These are phyloP conservation scores for Coleophora flavipennella DNA, from an alignment of 2,888 invertebrate genomes.

Conservation along the genomic window DNA sequence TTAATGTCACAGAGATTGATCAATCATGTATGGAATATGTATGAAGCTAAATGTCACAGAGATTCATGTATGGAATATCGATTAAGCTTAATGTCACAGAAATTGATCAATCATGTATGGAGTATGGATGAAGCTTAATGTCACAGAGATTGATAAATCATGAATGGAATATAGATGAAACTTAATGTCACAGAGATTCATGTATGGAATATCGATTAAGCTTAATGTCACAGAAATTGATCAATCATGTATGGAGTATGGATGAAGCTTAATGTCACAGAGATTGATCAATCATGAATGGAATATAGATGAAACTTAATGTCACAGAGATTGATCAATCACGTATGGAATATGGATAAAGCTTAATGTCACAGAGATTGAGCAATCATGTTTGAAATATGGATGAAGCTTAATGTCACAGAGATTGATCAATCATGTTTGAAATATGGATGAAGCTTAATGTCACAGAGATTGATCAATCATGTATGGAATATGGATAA, in stretches of 20 bases:
- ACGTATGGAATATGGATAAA: slow-evolving; percentile 20
- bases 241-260: slow-evolving; percentile 16
- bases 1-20: slow-evolving; percentile 57
- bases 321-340: slow-evolving; percentile 49
- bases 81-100: slow-evolving; percentile 57
- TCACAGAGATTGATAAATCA: slow-evolving; percentile 47
- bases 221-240: slow-evolving; percentile 54
- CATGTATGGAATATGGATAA: slow-evolving; percentile 15
- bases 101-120: slow-evolving; percentile 28
- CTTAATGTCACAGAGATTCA: slow-evolving; percentile 54
- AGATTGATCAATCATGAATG: slow-evolving; percentile 30
- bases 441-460: too few relatives aligned
- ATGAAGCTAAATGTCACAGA: slow-evolving; percentile 53
- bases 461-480: slow-evolving; percentile 51
- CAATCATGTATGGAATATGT: too few relatives aligned
- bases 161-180: too few relatives aligned
- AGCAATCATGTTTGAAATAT: slow-evolving; percentile 18
- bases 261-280: slow-evolving; percentile 58
- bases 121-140: too few relatives aligned
- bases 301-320: too few relatives aligned
- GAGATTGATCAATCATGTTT: slow-evolving; percentile 32
- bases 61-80: slow-evolving; percentile 25
- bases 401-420: slow-evolving; percentile 58
- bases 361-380: slow-evolving; percentile 52
- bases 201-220: slow-evolving; percentile 3